Percentiles rank a stretch among this genome's conserved stretches.
phyloP scores from a whole-genome alignment of 2,113 vertebrate genomes.

The Saccopteryx leptura region DNA sequence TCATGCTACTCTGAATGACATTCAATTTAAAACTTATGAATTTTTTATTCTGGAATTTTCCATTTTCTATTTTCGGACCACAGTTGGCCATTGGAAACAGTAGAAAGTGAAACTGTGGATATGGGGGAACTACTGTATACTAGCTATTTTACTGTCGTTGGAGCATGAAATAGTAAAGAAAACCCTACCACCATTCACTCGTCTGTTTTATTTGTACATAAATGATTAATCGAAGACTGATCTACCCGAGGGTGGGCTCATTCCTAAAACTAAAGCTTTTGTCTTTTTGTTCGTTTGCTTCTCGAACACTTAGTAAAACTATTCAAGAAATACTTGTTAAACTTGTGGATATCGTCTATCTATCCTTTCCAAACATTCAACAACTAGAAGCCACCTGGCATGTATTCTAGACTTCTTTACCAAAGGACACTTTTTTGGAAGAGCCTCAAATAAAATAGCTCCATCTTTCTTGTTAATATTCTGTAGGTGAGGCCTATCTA shows the following conservation, averaged over 20 bases:
- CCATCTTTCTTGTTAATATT: neutral
- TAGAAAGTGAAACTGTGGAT: neutral
- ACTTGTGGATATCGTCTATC: neutral
- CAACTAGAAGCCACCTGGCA: constrained; percentile 26
- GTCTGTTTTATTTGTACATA: neutral
- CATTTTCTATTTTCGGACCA: neutral
- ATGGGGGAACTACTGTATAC: neutral
- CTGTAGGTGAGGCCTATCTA: neutral
- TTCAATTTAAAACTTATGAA: neutral
- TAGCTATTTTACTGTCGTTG: constrained; percentile 40
- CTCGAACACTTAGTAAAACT: neutral
- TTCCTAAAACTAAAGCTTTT: neutral
- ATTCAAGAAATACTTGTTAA: neutral
- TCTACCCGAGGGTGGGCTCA: neutral
- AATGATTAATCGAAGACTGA: constrained; percentile 29
- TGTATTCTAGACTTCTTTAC: constrained; percentile 28
- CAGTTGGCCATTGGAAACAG: neutral
- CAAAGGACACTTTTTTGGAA: constrained; percentile 37
- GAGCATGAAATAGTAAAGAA: constrained; percentile 21
- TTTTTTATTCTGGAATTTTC: neutral
- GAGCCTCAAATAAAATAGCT: neutral
- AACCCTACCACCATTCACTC: neutral
- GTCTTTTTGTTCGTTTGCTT: constrained; percentile 30
- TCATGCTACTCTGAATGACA: neutral
- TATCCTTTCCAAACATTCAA: constrained; percentile 31